These are phyloP conservation scores for Meteorus sp. DNA, from an alignment of 1,140 invertebrate genomes.

Conservation along the genomic window DNA sequence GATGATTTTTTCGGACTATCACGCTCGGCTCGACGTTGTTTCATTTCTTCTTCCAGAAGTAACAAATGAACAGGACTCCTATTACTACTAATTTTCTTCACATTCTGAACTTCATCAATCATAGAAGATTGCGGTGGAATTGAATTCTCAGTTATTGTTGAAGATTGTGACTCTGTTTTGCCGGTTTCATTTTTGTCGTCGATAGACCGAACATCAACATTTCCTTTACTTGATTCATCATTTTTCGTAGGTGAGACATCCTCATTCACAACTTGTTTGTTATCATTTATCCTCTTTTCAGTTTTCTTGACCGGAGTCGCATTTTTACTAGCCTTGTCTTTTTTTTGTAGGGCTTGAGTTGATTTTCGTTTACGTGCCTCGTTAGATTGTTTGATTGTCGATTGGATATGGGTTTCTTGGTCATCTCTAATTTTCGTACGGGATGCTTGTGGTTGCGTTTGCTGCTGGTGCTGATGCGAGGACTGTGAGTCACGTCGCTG, in stretches of 20 bases:
- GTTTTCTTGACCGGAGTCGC: conserved; percentile 70
- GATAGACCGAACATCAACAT: too few relatives aligned
- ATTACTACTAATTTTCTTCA: conserved; percentile 37
- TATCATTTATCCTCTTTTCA: conserved; percentile 66
- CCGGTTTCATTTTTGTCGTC: conserved; percentile 31
- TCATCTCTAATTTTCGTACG: too few relatives aligned
- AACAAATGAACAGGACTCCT: conserved; percentile 44
- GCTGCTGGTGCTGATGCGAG: too few relatives aligned
- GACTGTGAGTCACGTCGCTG: conserved; percentile 32
- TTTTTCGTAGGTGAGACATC: conserved; percentile 5
- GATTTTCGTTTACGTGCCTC: conserved; percentile 63
- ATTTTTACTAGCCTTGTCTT: conserved; percentile 63
- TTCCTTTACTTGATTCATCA: too few relatives aligned
- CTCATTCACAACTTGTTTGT: conserved; percentile 31
- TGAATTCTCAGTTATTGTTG: too few relatives aligned
- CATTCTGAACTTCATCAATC: conserved; percentile 38
- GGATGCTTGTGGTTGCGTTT: too few relatives aligned
- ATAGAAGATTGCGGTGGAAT: conserved; percentile 40
- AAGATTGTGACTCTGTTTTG: too few relatives aligned
- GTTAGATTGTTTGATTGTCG: conserved; percentile 54
- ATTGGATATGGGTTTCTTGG: conserved; percentile 31
- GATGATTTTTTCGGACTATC: conserved; percentile 57
- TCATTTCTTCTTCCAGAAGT: conserved; percentile 61
- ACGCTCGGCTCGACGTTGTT: conserved; percentile 59
- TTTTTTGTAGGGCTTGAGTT: conserved; percentile 54